Conservation (phyloP, 2,888 invertebrate genomes). For the Tetrapedia diversipes region DNA sequence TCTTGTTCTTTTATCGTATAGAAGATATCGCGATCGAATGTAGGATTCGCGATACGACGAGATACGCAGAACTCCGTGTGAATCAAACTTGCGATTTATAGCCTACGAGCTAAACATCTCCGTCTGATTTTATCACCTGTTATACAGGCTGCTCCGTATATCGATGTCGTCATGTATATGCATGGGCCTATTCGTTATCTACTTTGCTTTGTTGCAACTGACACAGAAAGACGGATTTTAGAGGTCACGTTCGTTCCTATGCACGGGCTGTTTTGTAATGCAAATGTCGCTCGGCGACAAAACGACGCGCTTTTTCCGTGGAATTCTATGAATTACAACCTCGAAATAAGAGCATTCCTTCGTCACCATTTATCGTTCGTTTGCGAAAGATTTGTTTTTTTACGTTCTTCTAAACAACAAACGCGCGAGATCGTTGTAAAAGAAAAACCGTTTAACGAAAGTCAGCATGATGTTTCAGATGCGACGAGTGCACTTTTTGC, state of each 20-base stretch:
- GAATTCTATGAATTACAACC: background rate
- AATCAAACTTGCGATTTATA: background rate
- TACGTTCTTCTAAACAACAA: too few species aligned
- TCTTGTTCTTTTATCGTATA: too few species aligned
- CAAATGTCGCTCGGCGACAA: background rate
- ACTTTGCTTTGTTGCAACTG: background rate
- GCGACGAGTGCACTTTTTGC: background rate
- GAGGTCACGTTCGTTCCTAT: background rate
- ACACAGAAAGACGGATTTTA: background rate
- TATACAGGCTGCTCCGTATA: background rate
- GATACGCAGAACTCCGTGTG: too few species aligned
- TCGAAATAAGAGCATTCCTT: too few species aligned
- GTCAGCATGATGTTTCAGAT: background rate
- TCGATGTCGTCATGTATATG: background rate
- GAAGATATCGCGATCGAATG: too few species aligned
- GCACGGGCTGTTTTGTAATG: background rate
- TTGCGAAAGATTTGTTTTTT: background rate
- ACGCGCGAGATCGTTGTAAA: background rate
- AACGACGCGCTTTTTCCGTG: background rate
- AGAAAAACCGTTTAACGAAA: constrained; percentile 2
- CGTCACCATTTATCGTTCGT: too few species aligned
- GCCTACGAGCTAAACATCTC: background rate
- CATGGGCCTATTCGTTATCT: background rate
- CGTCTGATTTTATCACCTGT: constrained; percentile 2
- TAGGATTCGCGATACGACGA: too few species aligned